A percentile compares a stretch with the other conserved stretches of the same genome.
Evolutionary conservation across 2,888 invertebrate genomes (phyloP).

Genomic region (Bhutanitis thaidina): DNA sequence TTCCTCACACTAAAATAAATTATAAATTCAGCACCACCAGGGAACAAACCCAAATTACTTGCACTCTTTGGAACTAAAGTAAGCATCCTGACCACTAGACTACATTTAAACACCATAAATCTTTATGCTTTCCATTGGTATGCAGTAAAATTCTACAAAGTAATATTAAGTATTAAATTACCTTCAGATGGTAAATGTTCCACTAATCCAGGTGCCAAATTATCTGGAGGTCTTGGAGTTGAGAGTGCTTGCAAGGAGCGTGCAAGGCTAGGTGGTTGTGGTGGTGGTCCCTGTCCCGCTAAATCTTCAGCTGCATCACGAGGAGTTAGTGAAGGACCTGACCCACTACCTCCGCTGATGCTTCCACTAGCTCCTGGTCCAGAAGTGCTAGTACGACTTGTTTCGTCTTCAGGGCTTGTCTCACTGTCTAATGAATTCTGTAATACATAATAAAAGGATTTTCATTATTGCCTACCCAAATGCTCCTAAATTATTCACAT

Average conservation of each 20-base stretch:
- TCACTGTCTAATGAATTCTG: constrained; percentile 70
- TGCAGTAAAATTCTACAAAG: too few species aligned
- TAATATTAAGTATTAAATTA: constrained; percentile 31
- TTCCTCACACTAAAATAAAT: too few species aligned
- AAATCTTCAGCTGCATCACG: constrained; percentile 32
- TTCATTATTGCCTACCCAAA: too few species aligned
- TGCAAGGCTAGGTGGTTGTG: constrained; percentile 77
- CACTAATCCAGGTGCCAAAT: constrained; percentile 81
- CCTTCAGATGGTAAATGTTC: constrained; percentile 87
- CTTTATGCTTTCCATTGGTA: too few species aligned
- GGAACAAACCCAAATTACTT: too few species aligned
- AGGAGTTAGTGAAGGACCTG: constrained; percentile 29
- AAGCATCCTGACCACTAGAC: too few species aligned
- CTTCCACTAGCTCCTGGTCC: constrained; percentile 55
- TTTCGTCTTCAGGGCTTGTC: constrained; percentile 70
- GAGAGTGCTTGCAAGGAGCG: constrained; percentile 81
- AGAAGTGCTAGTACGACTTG: constrained; percentile 56
- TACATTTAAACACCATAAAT: too few species aligned
- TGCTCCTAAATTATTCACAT: too few species aligned
- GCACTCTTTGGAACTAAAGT: too few species aligned
- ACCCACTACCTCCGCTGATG: constrained; percentile 39
- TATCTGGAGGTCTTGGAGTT: constrained; percentile 79
- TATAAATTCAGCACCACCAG: too few species aligned
- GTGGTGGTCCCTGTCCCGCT: constrained; percentile 52
- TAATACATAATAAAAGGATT: constrained; percentile 16